Conservation (phyloP, 2,797 vertebrate genomes). For the Scarus forsteni region DNA sequence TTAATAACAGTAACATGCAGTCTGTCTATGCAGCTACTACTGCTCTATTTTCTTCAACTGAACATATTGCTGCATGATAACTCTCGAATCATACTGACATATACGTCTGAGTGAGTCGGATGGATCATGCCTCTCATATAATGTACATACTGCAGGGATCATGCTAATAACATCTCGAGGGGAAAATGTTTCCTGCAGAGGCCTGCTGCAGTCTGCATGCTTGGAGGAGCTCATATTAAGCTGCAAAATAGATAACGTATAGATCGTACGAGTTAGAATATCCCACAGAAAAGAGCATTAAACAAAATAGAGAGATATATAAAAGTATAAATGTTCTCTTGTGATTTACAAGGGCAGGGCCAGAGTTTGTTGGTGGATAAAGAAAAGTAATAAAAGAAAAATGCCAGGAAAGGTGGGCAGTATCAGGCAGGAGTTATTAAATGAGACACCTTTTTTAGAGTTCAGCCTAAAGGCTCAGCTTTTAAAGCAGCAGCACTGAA, state of each 20-base stretch:
- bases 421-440: background rate
- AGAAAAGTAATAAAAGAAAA: constrained; percentile 16
- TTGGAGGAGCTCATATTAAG: constrained; percentile 24
- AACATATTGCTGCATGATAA: constrained; percentile 3
- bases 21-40: constrained; percentile 29
- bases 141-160: constrained; percentile 11
- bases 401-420: constrained; percentile 12
- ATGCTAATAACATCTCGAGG: constrained; percentile 37
- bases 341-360: constrained; percentile 11
- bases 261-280: constrained; percentile 15
- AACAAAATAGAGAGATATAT: background rate
- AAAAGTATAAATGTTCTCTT: background rate
- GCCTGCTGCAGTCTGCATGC: constrained; percentile 11
- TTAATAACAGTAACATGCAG: constrained; percentile 41
- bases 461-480: background rate
- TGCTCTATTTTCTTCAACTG: constrained; percentile 9
- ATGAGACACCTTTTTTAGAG: background rate
- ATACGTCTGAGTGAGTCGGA: background rate
- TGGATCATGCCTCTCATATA: constrained; percentile 4
- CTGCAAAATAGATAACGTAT: constrained; percentile 45
- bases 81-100: background rate
- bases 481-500: too few relatives aligned
- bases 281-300: constrained; percentile 5
- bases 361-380: constrained; percentile 21
- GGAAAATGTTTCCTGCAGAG: constrained; percentile 22